Conservation (phyloP, 1,140 invertebrate genomes). For the Lordiphosa clarofinis region DNA sequence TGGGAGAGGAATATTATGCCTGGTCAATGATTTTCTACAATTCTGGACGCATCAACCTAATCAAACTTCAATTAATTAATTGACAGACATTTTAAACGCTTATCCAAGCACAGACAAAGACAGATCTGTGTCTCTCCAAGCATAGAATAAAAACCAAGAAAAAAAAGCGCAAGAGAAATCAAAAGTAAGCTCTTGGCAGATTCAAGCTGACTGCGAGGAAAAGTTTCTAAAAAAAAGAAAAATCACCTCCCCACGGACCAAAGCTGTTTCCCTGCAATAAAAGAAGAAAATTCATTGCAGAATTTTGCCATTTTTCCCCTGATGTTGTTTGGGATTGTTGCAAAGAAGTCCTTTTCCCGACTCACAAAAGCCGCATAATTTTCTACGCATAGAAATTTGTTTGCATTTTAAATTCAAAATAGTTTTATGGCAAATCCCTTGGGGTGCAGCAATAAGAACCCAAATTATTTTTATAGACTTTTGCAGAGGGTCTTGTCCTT, state of each 20-base stretch:
- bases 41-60: neutral
- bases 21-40: neutral
- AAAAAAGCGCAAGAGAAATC: constrained; percentile 17
- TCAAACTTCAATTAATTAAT: constrained; percentile 18
- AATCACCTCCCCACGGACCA: neutral
- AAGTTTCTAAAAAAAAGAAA: neutral
- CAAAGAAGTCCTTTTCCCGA: constrained; percentile 18
- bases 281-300: constrained; percentile 5
- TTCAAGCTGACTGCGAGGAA: constrained; percentile 1
- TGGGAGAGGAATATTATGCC: no score
- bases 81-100: constrained; percentile 10
- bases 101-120: constrained; percentile 3
- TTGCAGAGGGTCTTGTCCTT: constrained; percentile 33
- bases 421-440: constrained; percentile 50
- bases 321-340: neutral
- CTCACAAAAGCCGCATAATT: constrained; percentile 52
- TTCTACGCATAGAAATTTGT: constrained; percentile 59
- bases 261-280: neutral
- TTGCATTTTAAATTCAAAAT: constrained; percentile 55
- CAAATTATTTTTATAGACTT: constrained; percentile 52
- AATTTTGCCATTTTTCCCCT: constrained; percentile 1
- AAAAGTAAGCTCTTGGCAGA: constrained; percentile 19
- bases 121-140: no score
- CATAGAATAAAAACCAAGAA: no score
- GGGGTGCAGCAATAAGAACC: constrained; percentile 51